Conservation (phyloP, 2,888 invertebrate genomes). For the Eledone cirrhosa region DNA sequence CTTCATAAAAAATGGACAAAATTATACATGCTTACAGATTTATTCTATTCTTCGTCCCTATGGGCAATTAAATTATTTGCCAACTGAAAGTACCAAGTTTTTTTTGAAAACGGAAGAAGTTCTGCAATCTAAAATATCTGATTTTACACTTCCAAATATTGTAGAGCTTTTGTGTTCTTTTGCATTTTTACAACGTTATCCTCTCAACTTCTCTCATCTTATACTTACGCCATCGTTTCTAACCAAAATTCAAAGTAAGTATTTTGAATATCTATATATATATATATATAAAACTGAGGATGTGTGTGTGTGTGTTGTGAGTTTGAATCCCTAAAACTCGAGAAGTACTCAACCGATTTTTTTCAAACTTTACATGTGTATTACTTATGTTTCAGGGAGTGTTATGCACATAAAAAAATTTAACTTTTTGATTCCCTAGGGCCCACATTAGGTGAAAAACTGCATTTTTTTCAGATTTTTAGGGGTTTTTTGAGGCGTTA, state of each 20-base stretch:
- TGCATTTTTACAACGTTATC: constrained; percentile 74
- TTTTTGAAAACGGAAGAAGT: constrained; percentile 72
- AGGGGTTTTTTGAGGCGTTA: too few relatives aligned
- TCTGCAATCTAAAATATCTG: constrained; percentile 71
- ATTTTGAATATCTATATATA: background rate
- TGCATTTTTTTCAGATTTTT: too few relatives aligned
- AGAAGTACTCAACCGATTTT: too few relatives aligned
- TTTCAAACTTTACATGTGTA: too few relatives aligned
- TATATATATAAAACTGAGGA: too few relatives aligned
- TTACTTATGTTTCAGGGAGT: too few relatives aligned
- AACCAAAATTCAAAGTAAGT: constrained; percentile 70
- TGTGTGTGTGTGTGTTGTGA: too few relatives aligned
- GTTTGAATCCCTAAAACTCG: too few relatives aligned
- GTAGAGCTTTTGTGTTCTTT: constrained; percentile 75
- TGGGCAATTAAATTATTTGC: constrained; percentile 73
- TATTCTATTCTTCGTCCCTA: constrained; percentile 73
- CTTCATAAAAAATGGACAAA: constrained; percentile 69
- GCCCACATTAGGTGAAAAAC: too few relatives aligned
- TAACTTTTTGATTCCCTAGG: too few relatives aligned
- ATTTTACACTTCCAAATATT: constrained; percentile 72
- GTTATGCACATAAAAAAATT: too few relatives aligned
- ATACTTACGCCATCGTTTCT: constrained; percentile 74
- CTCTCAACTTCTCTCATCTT: constrained; percentile 72
- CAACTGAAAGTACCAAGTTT: constrained; percentile 70
- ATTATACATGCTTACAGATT: constrained; percentile 71